phyloP scores from a whole-genome alignment of 2,888 invertebrate species.

The Drosophila merina region DNA sequence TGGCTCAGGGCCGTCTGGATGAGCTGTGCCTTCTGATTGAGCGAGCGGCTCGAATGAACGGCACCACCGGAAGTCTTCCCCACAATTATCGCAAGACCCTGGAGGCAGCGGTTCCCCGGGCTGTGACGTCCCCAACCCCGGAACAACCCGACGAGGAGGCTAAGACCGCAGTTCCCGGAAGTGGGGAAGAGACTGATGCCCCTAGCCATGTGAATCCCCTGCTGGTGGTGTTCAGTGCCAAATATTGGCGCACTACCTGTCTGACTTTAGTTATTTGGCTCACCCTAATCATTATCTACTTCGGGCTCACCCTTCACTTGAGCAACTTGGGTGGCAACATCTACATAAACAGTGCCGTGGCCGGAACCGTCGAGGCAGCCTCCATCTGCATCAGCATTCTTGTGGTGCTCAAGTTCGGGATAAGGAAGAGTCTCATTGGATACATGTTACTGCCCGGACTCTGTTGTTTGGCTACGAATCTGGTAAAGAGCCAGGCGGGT shows the following conservation, averaged over 20 bases:
- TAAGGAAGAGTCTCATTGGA: constrained; percentile 88
- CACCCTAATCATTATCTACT: constrained; percentile 90
- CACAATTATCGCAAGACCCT: constrained; percentile 88
- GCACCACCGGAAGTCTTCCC: constrained; percentile 86
- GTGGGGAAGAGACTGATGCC: constrained; percentile 63
- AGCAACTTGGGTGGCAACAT: constrained; percentile 90
- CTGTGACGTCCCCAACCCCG: constrained; percentile 74
- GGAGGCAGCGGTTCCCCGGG: constrained; percentile 76
- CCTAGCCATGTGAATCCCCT: constrained; percentile 84
- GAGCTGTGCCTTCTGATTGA: constrained; percentile 88
- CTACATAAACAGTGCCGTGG: constrained; percentile 88
- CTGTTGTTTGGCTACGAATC: constrained; percentile 87
- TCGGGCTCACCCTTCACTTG: constrained; percentile 90
- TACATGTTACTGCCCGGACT: constrained; percentile 89
- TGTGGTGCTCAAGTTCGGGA: constrained; percentile 88
- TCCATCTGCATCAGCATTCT: constrained; percentile 90
- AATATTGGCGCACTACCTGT: constrained; percentile 88
- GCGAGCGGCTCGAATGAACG: constrained; percentile 88
- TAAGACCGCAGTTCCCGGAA: not conserved
- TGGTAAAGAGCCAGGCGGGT: constrained; percentile 85
- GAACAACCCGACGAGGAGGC: constrained; percentile 26
- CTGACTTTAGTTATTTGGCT: constrained; percentile 90
- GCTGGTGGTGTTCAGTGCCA: constrained; percentile 87
- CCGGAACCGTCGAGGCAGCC: constrained; percentile 89
- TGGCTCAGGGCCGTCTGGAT: constrained; percentile 88